Base-by-base conservation (phyloP, 2,888 invertebrate species). In the Fragum fragum region DNA sequence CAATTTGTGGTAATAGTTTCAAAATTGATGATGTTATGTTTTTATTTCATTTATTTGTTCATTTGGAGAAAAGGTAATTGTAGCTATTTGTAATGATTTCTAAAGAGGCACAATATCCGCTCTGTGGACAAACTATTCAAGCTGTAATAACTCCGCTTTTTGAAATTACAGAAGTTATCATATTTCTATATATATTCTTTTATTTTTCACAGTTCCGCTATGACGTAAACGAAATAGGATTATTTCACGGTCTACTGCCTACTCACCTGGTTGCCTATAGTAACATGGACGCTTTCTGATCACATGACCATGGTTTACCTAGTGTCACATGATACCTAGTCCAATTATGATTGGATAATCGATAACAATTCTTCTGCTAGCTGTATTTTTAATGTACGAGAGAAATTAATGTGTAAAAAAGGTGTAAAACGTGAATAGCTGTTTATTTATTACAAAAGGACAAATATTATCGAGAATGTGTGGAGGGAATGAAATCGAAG, bases 401-500 rank as follows among this genome's bases (percentile, higher is more conserved):
- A 11, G 16, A 6, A 42, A 66, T 66, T 66, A n/a, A 9, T 36
- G 42, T n/a, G 21, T 42, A 39, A 42, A 23, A 47, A 47, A 47
- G 14, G 47, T 18, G n/a, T 36, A 47, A 47, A 14, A 47, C 14
- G 47, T 47, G 47, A 6, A 5, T 57, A 6, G 6, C 1, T 57
- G 57, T 26, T 26, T 26, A 23, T 23, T 9, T 23, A 57, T 21
- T 21, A 18, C 6, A 57, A 23, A 2, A 23, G 14, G 57, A 21
- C 23, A 57, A 26, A 3, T 21, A 57, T 26, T 21, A 21, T 21
- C 23, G 14, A 66, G 23, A 16, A 76, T 76, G 76, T 76, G 76
- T 32, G 76, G 76, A 26, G 76, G 76, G 5, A 76, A 59, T 26
- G 57, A 76, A 32, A 57, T 76, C 14, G 76, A 76, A 16, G 76